Conservation (phyloP, 2,888 invertebrate genomes). For the Cephus rjabovi region DNA sequence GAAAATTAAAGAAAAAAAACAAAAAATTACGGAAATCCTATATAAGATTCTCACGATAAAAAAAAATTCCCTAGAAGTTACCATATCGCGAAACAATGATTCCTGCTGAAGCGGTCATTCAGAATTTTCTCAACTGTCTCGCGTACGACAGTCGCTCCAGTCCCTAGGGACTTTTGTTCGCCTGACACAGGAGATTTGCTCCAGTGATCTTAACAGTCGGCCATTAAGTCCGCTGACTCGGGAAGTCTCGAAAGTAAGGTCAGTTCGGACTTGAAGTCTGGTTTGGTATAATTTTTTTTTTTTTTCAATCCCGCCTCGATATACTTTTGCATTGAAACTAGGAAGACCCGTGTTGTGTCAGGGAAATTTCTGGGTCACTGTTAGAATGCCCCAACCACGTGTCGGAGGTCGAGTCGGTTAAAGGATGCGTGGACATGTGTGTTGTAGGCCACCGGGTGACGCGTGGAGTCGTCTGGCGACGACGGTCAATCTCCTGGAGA, state of each 20-base stretch:
- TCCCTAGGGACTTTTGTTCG: not conserved
- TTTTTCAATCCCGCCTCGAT: not conserved
- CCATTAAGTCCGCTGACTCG: slow-evolving; percentile 23
- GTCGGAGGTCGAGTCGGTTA: not conserved
- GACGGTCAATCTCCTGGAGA: slow-evolving; percentile 81
- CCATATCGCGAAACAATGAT: not conserved
- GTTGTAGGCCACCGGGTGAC: slow-evolving; percentile 76
- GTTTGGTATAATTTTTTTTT: not conserved
- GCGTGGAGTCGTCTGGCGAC: slow-evolving; percentile 84
- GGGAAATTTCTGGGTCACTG: not conserved
- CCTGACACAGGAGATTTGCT: not conserved
- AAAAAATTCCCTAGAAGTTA: not conserved
- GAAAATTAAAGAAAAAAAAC: no score
- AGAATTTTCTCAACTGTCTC: not conserved
- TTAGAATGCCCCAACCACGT: not conserved
- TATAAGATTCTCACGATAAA: not conserved
- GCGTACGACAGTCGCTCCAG: not conserved
- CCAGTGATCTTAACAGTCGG: not conserved
- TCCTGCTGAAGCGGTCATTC: not conserved
- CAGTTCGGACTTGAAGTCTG: slow-evolving; percentile 10
- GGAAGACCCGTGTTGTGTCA: not conserved
- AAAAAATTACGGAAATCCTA: not conserved
- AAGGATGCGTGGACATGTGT: slow-evolving; percentile 11
- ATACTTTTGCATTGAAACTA: not conserved
- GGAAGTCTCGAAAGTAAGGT: slow-evolving; percentile 21